phyloP scores from a whole-genome alignment of 2,888 invertebrate genomes.

The Pheosia tremula region DNA sequence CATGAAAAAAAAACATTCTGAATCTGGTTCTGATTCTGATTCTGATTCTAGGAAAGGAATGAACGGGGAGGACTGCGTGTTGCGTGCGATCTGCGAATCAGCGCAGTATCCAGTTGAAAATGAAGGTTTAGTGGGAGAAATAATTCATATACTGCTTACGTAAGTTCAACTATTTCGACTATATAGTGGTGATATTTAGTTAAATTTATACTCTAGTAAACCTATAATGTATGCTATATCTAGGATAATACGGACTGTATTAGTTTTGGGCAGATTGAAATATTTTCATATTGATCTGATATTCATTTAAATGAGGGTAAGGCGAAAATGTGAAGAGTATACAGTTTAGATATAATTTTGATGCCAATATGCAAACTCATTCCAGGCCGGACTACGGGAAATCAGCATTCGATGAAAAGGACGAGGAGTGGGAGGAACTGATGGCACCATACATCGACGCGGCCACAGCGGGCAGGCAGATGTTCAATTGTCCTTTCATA shows the following conservation, averaged over 20 bases:
- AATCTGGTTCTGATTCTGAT: no score
- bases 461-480: slow-evolving; percentile 85
- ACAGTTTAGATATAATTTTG: no score
- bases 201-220: no score
- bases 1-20: no score
- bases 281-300: no score
- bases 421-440: slow-evolving; percentile 53
- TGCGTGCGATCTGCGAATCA: slow-evolving; percentile 90
- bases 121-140: slow-evolving; percentile 88
- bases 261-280: no score
- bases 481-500: slow-evolving; percentile 86
- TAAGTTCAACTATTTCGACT: slow-evolving; percentile 67
- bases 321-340: no score
- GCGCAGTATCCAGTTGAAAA: slow-evolving; percentile 87
- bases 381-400: slow-evolving; percentile 85
- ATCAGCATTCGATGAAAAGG: slow-evolving; percentile 75
- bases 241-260: no score
- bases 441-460: slow-evolving; percentile 85
- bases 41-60: slow-evolving; percentile 81
- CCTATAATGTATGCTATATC: no score
- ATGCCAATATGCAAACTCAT: slow-evolving; percentile 24
- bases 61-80: slow-evolving; percentile 87
- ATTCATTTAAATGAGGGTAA: no score
- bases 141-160: slow-evolving; percentile 89
- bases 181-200: neutral